Conservation (phyloP, 2,888 invertebrate species). For the Hipparchia semele region DNA sequence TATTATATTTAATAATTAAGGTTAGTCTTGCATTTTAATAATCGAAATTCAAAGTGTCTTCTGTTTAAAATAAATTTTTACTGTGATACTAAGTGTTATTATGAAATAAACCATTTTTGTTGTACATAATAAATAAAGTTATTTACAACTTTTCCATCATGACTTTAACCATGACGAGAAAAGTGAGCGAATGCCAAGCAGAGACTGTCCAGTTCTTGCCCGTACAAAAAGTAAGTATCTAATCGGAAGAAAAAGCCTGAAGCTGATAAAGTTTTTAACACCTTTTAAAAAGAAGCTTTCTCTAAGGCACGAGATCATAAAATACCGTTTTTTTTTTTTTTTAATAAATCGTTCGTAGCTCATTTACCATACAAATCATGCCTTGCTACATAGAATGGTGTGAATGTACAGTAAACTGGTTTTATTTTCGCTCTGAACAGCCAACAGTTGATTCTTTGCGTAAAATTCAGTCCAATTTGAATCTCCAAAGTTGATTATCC, state of each 20-base stretch:
- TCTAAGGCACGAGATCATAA: neutral
- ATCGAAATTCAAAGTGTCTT: neutral
- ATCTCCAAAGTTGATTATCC: too few relatives aligned
- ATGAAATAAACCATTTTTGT: constrained; percentile 7
- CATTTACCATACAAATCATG: too few relatives aligned
- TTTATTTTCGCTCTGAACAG: too few relatives aligned
- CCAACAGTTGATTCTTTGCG: too few relatives aligned
- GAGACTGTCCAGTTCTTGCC: constrained; percentile 77
- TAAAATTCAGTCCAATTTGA: too few relatives aligned
- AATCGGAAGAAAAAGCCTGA: neutral
- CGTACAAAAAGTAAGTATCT: constrained; percentile 70
- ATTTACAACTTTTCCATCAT: constrained; percentile 45
- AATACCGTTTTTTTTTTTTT: neutral
- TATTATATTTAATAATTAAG: neutral
- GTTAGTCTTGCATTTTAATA: neutral
- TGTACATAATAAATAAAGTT: constrained; percentile 5
- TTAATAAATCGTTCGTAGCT: neutral
- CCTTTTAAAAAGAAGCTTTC: neutral
- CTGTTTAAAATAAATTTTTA: neutral
- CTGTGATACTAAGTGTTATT: constrained; percentile 26
- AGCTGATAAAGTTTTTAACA: neutral
- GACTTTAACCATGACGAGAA: constrained; percentile 77
- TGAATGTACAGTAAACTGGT: too few relatives aligned
- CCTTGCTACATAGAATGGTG: too few relatives aligned
- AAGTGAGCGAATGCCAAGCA: constrained; percentile 74